These are phyloP conservation scores for Phrynosoma blainvillii DNA, from an alignment of 2,113 vertebrate genomes.

Conservation along the genomic window DNA sequence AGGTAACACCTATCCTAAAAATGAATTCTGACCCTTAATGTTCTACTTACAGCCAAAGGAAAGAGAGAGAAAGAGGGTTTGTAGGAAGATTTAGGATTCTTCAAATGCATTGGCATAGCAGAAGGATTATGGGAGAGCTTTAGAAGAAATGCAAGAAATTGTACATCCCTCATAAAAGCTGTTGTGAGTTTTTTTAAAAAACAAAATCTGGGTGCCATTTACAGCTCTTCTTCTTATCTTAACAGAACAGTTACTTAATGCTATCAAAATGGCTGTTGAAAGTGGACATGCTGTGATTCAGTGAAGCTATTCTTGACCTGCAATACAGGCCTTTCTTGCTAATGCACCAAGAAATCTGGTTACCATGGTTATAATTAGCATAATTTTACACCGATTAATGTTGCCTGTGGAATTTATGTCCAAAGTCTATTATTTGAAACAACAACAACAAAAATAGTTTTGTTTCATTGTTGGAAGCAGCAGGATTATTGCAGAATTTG, in stretches of 20 bases:
- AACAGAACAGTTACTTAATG: conserved; percentile 44
- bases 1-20: neutral
- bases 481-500: conserved; percentile 61
- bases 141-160: conserved; percentile 32
- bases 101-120: neutral
- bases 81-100: neutral
- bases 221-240: conserved; percentile 41
- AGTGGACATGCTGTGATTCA: conserved; percentile 44
- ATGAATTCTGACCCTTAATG: conserved; percentile 9
- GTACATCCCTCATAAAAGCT: neutral
- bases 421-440: conserved; percentile 73
- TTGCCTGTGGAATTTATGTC: conserved; percentile 72
- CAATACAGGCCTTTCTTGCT: conserved; percentile 47
- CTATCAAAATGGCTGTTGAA: conserved; percentile 49
- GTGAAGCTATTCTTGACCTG: conserved; percentile 54
- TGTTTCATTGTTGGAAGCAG: conserved; percentile 60
- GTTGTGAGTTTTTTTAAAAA: neutral
- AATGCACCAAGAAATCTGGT: conserved; percentile 67
- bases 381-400: conserved; percentile 79
- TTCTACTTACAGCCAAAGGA: conserved; percentile 24
- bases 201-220: neutral
- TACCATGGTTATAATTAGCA: conserved; percentile 77
- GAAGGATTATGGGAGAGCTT: conserved; percentile 26
- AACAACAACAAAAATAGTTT: conserved; percentile 59
- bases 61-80: neutral